Conservation (phyloP, 2,113 vertebrate genomes). For the Seriola rivoliana region DNA sequence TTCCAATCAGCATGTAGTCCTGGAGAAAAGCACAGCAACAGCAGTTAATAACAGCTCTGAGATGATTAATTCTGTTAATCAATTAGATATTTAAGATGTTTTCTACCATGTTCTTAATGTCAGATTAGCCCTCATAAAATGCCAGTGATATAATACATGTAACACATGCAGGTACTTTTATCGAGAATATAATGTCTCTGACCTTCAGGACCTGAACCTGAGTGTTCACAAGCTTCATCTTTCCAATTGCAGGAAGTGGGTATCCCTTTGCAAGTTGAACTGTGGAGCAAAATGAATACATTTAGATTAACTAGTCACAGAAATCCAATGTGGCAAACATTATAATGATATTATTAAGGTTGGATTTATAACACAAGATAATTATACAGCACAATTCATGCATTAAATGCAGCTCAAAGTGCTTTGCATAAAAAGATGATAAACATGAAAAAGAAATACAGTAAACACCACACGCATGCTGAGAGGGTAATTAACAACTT, state of each 20-base stretch:
- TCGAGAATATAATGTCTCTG: conserved; percentile 22
- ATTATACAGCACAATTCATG: neutral
- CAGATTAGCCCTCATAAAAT: neutral
- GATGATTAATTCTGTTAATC: rapidly evolving
- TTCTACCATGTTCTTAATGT: neutral
- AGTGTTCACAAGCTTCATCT: conserved; percentile 81
- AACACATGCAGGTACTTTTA: neutral
- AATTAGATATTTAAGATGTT: neutral
- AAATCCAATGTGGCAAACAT: neutral
- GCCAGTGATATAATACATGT: neutral
- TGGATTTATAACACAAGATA: neutral
- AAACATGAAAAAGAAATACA: too few relatives aligned
- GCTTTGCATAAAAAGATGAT: neutral
- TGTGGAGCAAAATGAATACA: conserved; percentile 17
- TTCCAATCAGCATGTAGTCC: conserved; percentile 83
- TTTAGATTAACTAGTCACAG: neutral
- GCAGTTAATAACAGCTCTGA: neutral
- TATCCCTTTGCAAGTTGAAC: conserved; percentile 77
- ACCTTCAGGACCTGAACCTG: conserved; percentile 82
- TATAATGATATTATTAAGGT: neutral
- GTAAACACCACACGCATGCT: too few relatives aligned
- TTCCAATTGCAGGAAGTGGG: conserved; percentile 81
- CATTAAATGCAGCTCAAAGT: neutral
- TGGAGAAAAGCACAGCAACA: conserved; percentile 37
- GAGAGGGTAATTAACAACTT: too few relatives aligned